Conservation (phyloP, 1,140 invertebrate genomes). For the Hylaeus volcanicus region DNA sequence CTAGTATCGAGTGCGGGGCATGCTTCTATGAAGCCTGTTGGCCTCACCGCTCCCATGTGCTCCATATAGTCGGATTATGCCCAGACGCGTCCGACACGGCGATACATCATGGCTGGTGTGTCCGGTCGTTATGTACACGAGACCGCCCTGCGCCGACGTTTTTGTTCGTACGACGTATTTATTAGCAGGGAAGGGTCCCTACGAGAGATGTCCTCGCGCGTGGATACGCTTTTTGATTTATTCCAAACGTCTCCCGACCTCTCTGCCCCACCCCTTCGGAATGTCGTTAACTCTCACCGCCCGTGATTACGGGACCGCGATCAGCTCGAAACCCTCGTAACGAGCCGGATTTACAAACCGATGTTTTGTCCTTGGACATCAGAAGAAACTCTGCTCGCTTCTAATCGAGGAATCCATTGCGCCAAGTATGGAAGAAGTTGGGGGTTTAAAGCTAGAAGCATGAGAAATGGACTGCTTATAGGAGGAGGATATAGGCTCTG, state of each 20-base stretch:
- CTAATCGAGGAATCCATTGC: not conserved
- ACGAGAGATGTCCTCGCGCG: constrained; percentile 22
- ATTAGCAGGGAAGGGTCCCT: constrained; percentile 43
- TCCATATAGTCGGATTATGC: constrained; percentile 36
- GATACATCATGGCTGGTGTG: constrained; percentile 57
- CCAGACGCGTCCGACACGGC: constrained; percentile 32
- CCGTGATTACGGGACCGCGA: not conserved
- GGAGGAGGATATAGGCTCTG: too few relatives aligned
- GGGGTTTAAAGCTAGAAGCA: not conserved
- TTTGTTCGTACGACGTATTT: constrained; percentile 61
- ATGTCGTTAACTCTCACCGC: constrained; percentile 28
- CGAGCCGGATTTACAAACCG: constrained; percentile 20
- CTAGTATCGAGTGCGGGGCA: constrained; percentile 17
- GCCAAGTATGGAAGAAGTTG: not conserved
- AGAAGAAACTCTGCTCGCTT: not conserved
- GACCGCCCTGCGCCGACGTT: constrained; percentile 49
- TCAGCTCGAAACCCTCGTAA: not conserved
- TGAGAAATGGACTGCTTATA: too few relatives aligned
- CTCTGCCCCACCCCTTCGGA: not conserved
- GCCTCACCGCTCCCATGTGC: not conserved
- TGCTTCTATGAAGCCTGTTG: constrained; percentile 31
- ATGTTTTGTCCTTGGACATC: not conserved
- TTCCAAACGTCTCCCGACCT: constrained; percentile 6
- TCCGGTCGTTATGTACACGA: constrained; percentile 43
- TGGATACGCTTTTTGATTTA: constrained; percentile 40